Evolutionary conservation across 2,113 vertebrate genomes (phyloP), one percentile per base, ranked within the genome.

Genomic region (Cranoglanis bouderius): DNA sequence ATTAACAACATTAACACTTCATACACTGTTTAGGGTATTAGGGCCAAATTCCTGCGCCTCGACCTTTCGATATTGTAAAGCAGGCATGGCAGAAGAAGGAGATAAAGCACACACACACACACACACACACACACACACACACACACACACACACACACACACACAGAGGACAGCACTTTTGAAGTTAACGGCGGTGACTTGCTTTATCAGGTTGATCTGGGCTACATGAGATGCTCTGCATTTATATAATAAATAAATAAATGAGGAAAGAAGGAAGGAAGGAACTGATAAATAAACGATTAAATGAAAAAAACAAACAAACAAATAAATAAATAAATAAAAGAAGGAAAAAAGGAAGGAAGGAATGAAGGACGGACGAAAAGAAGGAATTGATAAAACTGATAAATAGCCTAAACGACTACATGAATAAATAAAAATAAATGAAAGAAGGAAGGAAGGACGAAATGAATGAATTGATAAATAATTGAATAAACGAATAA

Each of bases 41-140:
- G 43, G 77, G 57, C 51, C 65, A 84, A 86, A 92, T 86, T 92
- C 90, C 84, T 82, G 40, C 75, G 57, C 43, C 10, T 24, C 49
- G 87, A 74, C 81, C 72, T 65, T 43, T 32, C 12, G 35, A 35
- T 86, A 55, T 84, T 51, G 18, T 51, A 88, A 84, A 84, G 67
- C 77, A 61, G 40, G 61, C 74, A 85, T 35, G 51, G 57, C 57
- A n/a, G 43, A 61, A 82, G 51, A 9, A 78, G 57, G 5, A 86
- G 53, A 82, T 59, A 51, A 78, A 38, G 49, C 84, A 51, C 61
- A 74, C 61, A 0, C 85, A 12, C n/a, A 16, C 78, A 3, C 67
- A 4, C 67, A 7, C 8, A 26, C 84, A 32, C 49, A 4, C 86
- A n/a, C 29, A 53, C 80, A 53, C 51, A 32, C 67, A 26, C 49